Percentiles rank a stretch among this genome's conserved stretches.
Evolutionary conservation across 2,797 vertebrate genomes (phyloP).

Genomic region (Onychomys arenicola): DNA sequence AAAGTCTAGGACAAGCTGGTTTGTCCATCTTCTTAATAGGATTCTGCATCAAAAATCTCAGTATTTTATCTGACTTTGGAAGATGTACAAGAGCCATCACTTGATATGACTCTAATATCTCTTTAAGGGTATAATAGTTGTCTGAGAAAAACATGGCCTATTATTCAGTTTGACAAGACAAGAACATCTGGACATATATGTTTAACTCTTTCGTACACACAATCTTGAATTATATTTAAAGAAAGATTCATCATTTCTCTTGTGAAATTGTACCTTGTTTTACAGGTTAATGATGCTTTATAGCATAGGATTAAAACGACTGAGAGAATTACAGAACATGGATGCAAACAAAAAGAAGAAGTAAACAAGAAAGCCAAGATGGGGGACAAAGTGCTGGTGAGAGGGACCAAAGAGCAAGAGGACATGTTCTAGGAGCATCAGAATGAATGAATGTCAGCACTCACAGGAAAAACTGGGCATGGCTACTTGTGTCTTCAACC

Average conservation of each 20-base stretch:
- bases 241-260: neutral
- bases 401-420: neutral
- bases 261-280: neutral
- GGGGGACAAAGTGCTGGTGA: no score
- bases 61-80: slow-evolving; percentile 52
- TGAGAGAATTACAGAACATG: neutral
- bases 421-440: no score
- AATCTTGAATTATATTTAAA: slow-evolving; percentile 25
- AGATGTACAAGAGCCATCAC: neutral
- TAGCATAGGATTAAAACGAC: neutral
- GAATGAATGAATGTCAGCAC: no score
- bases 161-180: slow-evolving; percentile 21
- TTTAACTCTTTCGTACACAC: neutral
- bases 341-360: neutral
- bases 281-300: neutral
- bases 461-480: neutral
- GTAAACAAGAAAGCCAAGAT: neutral
- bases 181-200: neutral
- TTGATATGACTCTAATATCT: neutral
- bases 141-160: neutral
- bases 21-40: slow-evolving; percentile 64
- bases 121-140: neutral
- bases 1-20: slow-evolving; percentile 76
- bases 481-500: neutral
- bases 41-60: slow-evolving; percentile 75